Percentiles rank a stretch among this genome's conserved stretches.
phyloP scores from a whole-genome alignment of 2,113 vertebrate species.

The Nothocercus nigrocapillus region DNA sequence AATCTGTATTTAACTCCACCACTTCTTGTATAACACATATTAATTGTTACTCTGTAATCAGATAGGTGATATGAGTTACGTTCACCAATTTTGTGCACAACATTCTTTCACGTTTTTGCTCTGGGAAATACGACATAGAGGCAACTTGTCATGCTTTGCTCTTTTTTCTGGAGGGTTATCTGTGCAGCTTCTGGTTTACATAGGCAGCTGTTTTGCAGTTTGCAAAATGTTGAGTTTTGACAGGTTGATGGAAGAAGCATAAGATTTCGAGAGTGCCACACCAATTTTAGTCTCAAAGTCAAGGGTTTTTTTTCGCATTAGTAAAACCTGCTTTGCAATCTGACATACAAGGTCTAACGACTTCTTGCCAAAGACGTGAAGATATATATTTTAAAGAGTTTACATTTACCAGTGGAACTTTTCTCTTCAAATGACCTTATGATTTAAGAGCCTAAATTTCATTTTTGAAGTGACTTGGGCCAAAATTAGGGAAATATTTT shows the following conservation, averaged over 20 bases:
- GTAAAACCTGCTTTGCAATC: not conserved
- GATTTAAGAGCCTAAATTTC: not conserved
- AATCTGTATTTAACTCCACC: not conserved
- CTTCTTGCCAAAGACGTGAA: not conserved
- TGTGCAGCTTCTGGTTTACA: not conserved
- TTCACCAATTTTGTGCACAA: not conserved
- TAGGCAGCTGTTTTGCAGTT: not conserved
- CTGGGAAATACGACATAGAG: not conserved
- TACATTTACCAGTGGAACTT: accelerated
- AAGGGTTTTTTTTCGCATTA: not conserved
- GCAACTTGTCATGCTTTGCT: not conserved
- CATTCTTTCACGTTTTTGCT: not conserved
- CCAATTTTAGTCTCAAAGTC: not conserved
- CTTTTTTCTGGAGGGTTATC: not conserved
- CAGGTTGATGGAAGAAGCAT: accelerated
- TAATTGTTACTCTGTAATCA: not conserved
- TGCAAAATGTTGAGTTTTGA: not conserved
- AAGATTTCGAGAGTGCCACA: not conserved
- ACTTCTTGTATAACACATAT: not conserved
- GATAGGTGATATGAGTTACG: not conserved
- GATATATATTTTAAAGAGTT: not conserved
- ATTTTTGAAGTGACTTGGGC: not conserved
- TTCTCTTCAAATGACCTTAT: not conserved
- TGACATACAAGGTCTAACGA: not conserved
- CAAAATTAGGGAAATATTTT: not conserved